A percentile compares a stretch with the other conserved stretches of the same genome.
Conservation (phyloP, 1,140 invertebrate species). For the Metaphire vulgaris region DNA sequence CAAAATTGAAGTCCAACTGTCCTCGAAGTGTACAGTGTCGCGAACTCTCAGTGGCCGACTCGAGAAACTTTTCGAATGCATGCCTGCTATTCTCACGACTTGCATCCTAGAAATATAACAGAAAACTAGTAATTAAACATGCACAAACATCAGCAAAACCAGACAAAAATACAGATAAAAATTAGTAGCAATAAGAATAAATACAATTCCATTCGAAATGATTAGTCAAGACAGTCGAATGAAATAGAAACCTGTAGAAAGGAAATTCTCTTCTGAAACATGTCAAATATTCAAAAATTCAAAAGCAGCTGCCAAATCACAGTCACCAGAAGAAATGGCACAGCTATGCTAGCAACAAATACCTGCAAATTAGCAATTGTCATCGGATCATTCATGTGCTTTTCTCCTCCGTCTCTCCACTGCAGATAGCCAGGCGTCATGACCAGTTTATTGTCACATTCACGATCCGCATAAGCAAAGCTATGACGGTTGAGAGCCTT, state of each 20-base stretch:
- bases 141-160: no score
- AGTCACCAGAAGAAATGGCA: no score
- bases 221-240: no score
- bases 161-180: no score
- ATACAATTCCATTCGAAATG: no score
- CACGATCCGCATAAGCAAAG: slow-evolving; percentile 42
- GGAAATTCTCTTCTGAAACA: no score
- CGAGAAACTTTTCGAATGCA: slow-evolving; percentile 81
- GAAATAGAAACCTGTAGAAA: no score
- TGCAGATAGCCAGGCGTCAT: slow-evolving; percentile 92
- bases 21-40: slow-evolving; percentile 82
- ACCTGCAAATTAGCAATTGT: slow-evolving; percentile 67
- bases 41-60: slow-evolving; percentile 79
- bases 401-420: slow-evolving; percentile 93
- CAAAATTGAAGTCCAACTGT: slow-evolving; percentile 75
- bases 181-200: no score
- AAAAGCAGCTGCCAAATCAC: no score
- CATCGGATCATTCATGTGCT: slow-evolving; percentile 92
- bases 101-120: slow-evolving; percentile 75
- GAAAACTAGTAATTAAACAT: no score
- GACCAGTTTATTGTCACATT: slow-evolving; percentile 66
- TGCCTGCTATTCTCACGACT: slow-evolving; percentile 69
- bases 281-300: no score
- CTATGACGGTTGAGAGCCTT: slow-evolving; percentile 44
- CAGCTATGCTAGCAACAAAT: no score